Conservation (phyloP, 2,113 vertebrate species). For the Periophthalmus modestus region DNA sequence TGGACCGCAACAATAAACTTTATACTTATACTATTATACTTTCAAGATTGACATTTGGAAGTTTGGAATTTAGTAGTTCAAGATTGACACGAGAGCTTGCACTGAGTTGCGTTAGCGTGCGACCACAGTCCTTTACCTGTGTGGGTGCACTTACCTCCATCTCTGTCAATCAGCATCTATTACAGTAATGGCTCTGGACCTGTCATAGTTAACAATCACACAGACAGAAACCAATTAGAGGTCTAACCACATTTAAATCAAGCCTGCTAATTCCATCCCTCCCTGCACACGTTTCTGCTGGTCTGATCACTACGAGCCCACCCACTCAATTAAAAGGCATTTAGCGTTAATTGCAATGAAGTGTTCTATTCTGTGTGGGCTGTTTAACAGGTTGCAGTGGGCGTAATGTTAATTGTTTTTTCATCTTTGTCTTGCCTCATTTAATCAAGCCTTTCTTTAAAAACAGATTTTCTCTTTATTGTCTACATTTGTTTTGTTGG, state of each 20-base stretch:
- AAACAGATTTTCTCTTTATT: background rate
- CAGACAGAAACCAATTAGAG: conserved; percentile 66
- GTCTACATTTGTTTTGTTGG: background rate
- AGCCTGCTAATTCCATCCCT: conserved; percentile 53
- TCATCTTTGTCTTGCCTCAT: conserved; percentile 23
- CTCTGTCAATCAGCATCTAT: conserved; percentile 68
- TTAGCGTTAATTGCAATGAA: conserved; percentile 59
- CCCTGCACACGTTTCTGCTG: conserved; percentile 47
- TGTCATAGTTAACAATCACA: conserved; percentile 61
- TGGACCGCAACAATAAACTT: no score
- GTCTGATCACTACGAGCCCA: conserved; percentile 60
- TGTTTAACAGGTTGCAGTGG: conserved; percentile 34
- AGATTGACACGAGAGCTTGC: background rate
- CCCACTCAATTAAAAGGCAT: conserved; percentile 61
- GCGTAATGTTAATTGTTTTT: conserved; percentile 47
- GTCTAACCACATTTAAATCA: conserved; percentile 65
- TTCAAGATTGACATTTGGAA: background rate
- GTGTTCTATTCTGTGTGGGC: conserved; percentile 24
- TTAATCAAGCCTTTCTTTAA: conserved; percentile 4
- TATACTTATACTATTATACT: no score
- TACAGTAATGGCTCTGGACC: conserved; percentile 42
- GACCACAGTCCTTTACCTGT: conserved; percentile 9
- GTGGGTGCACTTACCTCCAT: conserved; percentile 48
- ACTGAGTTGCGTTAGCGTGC: background rate
- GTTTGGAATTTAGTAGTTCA: background rate